Percentiles rank a stretch among this genome's conserved stretches.
Conservation (phyloP, 1,140 invertebrate genomes). For the Drosophila subpulchrella region DNA sequence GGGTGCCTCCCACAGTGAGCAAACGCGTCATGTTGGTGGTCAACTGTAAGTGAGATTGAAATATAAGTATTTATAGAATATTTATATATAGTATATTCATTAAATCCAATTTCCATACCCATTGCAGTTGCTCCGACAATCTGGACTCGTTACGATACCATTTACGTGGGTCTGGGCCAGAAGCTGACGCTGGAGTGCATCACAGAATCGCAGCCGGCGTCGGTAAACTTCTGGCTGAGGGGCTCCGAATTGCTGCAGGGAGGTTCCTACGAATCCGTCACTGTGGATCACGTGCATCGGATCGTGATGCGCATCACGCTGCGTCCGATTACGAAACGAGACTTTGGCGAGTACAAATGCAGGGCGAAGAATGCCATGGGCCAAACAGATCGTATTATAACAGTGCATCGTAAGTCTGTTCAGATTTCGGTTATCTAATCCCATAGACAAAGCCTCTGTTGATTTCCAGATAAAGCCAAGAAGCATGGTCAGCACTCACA, state of each 20-base stretch:
- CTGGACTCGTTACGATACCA: slow-evolving; percentile 86
- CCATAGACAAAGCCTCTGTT: not conserved
- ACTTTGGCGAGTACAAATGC: slow-evolving; percentile 87
- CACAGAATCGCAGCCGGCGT: slow-evolving; percentile 86
- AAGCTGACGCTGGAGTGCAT: slow-evolving; percentile 86
- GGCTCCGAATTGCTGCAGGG: slow-evolving; percentile 83
- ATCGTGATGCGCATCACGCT: slow-evolving; percentile 87
- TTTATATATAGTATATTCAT: not conserved
- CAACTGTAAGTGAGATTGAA: slow-evolving; percentile 88
- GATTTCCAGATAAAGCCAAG: slow-evolving; percentile 68
- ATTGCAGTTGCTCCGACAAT: slow-evolving; percentile 86
- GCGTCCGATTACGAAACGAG: slow-evolving; percentile 85
- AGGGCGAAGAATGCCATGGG: slow-evolving; percentile 87
- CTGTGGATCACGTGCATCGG: slow-evolving; percentile 86
- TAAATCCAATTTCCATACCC: not conserved
- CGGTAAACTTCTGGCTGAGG: slow-evolving; percentile 87
- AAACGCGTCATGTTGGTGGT: slow-evolving; percentile 91
- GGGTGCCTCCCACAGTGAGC: slow-evolving; percentile 92
- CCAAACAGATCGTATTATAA: slow-evolving; percentile 86
- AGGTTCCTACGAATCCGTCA: slow-evolving; percentile 86
- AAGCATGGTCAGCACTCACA: slow-evolving; percentile 73
- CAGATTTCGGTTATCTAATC: not conserved
- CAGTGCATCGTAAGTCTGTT: slow-evolving; percentile 85
- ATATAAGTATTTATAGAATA: too few relatives aligned
- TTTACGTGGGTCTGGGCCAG: slow-evolving; percentile 86